Conservation (phyloP, 2,113 vertebrate species). For the Solea solea region DNA sequence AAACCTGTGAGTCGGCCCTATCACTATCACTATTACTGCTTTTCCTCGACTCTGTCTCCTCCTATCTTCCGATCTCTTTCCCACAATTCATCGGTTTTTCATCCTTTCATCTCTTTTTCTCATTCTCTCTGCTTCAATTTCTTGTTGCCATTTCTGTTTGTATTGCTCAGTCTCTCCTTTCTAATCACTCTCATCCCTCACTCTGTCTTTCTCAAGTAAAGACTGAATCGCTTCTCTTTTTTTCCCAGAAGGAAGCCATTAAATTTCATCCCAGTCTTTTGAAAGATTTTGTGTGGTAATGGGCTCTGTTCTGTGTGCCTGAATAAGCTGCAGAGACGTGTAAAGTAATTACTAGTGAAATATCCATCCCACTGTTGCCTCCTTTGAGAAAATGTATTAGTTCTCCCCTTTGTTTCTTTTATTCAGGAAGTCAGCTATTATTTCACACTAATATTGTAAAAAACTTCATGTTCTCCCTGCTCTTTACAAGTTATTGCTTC, state of each 20-base stretch:
- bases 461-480: constrained; percentile 33
- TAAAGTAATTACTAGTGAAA: constrained; percentile 59
- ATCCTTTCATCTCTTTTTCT: constrained; percentile 11
- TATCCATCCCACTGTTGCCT: constrained; percentile 54
- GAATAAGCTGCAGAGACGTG: constrained; percentile 50
- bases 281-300: constrained; percentile 59
- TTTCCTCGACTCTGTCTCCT: constrained; percentile 5
- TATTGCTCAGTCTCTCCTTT: constrained; percentile 50
- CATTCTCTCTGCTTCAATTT: constrained; percentile 12
- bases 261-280: constrained; percentile 49
- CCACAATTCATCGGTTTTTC: constrained; percentile 32
- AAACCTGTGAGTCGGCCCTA: constrained; percentile 1
- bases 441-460: constrained; percentile 43
- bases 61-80: constrained; percentile 11
- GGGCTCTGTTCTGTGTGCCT: constrained; percentile 42
- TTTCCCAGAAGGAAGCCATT: constrained; percentile 60
- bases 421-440: constrained; percentile 39
- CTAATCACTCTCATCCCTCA: constrained; percentile 50
- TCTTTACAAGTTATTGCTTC: constrained; percentile 19
- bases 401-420: constrained; percentile 45
- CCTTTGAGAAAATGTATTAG: constrained; percentile 56
- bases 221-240: constrained; percentile 33
- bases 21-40: constrained; percentile 1
- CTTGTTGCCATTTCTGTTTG: constrained; percentile 43
- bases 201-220: constrained; percentile 35